These are phyloP conservation scores for Syrmaticus mikado DNA, from an alignment of 2,113 vertebrate species.

Conservation along the genomic window DNA sequence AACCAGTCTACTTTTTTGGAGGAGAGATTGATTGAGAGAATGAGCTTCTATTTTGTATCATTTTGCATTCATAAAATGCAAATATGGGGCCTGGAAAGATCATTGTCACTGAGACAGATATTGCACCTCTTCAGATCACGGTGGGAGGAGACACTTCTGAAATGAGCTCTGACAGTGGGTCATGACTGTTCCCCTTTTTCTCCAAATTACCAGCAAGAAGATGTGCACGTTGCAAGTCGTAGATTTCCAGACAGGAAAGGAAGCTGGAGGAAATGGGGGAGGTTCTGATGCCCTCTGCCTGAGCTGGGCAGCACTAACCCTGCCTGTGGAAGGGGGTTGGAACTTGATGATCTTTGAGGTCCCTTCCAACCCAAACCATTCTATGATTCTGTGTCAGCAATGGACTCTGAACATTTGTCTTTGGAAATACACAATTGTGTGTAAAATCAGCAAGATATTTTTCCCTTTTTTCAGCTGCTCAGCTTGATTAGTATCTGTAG, in stretches of 20 bases:
- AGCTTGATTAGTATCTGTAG: background rate
- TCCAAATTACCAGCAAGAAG: background rate
- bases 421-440: background rate
- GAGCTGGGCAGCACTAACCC: background rate
- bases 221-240: background rate
- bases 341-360: too few relatives aligned
- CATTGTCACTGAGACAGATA: background rate
- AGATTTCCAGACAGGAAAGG: slow-evolving; percentile 3
- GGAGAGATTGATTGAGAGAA: background rate
- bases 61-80: background rate
- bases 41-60: background rate
- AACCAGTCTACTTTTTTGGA: background rate
- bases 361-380: too few relatives aligned
- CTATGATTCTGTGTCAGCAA: background rate
- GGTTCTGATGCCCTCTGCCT: background rate
- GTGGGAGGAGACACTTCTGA: background rate
- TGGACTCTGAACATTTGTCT: background rate
- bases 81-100: background rate
- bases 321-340: too few relatives aligned
- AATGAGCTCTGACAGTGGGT: background rate
- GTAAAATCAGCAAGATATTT: background rate
- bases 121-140: background rate
- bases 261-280: slow-evolving; percentile 13
- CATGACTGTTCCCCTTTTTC: background rate
- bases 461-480: background rate